Base-by-base conservation (phyloP, 2,888 invertebrate species). In the Cantharis nigra region DNA sequence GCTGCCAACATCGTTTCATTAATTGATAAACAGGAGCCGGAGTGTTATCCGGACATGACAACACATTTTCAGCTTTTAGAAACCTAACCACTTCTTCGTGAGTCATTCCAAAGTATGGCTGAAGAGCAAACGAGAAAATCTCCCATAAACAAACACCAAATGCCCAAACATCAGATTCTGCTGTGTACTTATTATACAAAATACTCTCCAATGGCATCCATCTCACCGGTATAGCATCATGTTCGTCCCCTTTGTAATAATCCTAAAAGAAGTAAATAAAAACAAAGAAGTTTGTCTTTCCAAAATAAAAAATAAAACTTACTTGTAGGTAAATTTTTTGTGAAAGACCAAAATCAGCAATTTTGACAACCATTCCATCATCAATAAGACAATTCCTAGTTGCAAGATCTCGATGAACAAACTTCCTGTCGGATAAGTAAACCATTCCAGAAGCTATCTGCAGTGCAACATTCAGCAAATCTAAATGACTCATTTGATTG, bases 151-250 rank as follows among this genome's bases (percentile, higher is more conserved):
- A 96, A 16, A 98, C 97, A 72, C 98, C 98, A 89, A 95, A 98
- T 13, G 98, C 98, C 98, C 98, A 98, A 1, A 98, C 97, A 89
- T 98, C 98, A 11, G 98, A 97, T 88, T 98, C 97, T 79, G 96
- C 92, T 13, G 98, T 98, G 89, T 98, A 98, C 88, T 97, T 97
- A 89, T 98, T 98, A 87, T 97, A 98, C 73, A 98, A 90, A 87
- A 98, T 98, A 88, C 98, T 96, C 89, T 98, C 98, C 78, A 98
- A 90, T 20, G 98, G 98, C 98, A 98, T 98, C 98, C 98, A 98
- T 87, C 98, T 92, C 23, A 98, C 97, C 49, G 98, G 98, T 83
- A 98, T 97, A 14, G 98, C 98, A 89, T 97, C 97, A 87, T 97
- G 95, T 85, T 97, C 97, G 87, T 97, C 95, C 11, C 98, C 98